Evolutionary conservation across 2,888 invertebrate genomes (phyloP).

Genomic region (Scaeva pyrastri): DNA sequence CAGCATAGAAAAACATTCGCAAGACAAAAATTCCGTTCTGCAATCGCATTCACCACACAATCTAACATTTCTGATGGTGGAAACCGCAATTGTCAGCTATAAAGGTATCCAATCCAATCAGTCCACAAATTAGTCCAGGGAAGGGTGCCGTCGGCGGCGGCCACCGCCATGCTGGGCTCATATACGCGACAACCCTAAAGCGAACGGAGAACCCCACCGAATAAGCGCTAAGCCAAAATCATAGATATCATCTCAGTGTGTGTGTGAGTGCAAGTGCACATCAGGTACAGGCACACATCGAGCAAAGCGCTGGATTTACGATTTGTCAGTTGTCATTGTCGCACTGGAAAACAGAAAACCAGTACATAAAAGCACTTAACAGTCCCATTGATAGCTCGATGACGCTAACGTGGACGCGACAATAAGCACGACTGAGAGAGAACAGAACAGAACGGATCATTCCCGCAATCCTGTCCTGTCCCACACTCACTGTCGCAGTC

Average conservation of each 20-base stretch:
- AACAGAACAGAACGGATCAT: slow-evolving; percentile 58
- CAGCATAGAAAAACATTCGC: slow-evolving; percentile 60
- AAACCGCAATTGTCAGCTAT: slow-evolving; percentile 40
- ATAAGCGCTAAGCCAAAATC: slow-evolving; percentile 17
- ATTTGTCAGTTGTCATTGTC: slow-evolving; percentile 67
- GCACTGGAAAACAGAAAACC: slow-evolving; percentile 51
- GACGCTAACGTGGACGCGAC: slow-evolving; percentile 44
- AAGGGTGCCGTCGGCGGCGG: not conserved
- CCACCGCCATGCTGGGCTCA: not conserved
- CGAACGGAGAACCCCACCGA: not conserved
- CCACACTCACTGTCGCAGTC: not conserved
- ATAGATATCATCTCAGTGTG: slow-evolving; percentile 14
- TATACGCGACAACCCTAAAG: not conserved
- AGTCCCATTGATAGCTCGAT: slow-evolving; percentile 23
- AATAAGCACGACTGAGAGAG: slow-evolving; percentile 30
- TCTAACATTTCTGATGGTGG: not conserved
- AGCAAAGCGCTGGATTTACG: slow-evolving; percentile 41
- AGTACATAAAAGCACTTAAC: slow-evolving; percentile 75
- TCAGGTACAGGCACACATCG: slow-evolving; percentile 18
- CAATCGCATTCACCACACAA: slow-evolving; percentile 47
- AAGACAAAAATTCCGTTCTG: slow-evolving; percentile 58
- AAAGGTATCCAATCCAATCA: slow-evolving; percentile 13
- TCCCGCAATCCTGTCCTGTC: not conserved
- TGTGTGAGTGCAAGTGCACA: too few species aligned
- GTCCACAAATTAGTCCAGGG: slow-evolving; percentile 31